Base-by-base conservation (phyloP, 2,888 invertebrate genomes). In the Mythimna pallens region DNA sequence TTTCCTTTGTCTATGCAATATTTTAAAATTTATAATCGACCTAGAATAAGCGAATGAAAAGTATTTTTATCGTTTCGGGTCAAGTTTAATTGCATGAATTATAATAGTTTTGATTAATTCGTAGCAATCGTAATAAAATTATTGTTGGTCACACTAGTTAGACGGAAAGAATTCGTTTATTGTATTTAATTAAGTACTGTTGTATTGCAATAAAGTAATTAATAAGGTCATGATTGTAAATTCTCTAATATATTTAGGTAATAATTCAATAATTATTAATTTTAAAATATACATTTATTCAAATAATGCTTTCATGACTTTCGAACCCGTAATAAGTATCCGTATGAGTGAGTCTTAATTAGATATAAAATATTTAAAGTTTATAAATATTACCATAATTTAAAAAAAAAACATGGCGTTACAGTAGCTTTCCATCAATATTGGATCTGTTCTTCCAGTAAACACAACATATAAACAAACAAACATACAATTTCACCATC, bases 51-150 rank as follows among this genome's bases (percentile, higher is more conserved):
- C 40, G 12, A 67, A 75, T 61, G n/a, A 69, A 74, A 81, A 78
- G 22, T 71, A 78, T 83, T 79, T 85, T 76, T 72, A 85, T 79
- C 30, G 59, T 81, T 74, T 63, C 64, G 62, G 82, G 86, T 83
- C 86, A 85, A 86, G 86, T 85, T 65, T 65, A 68, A 76, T 69
- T 70, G 59, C 54, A 61, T 76, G 8, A 20, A 8, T 76, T 36
- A 65, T 73, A 61, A 74, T 58, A 59, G 36, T 67, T 75, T 63
- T 70, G 40, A 73, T 73, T 73, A 72, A 76, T 71, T 67, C 22
- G 52, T 70, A 59, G 30, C 70, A 52, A 62, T 69, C 36, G 72
- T 57, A 61, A 76, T 71, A 70, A 54, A 63, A 78, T 79, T 34
- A 70, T 47, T 65, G 36, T 55, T 36, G 22, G 71, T 77, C 61